These are phyloP conservation scores for Sarcophaga bullata DNA, from an alignment of 1,140 invertebrate species.

Conservation along the genomic window DNA sequence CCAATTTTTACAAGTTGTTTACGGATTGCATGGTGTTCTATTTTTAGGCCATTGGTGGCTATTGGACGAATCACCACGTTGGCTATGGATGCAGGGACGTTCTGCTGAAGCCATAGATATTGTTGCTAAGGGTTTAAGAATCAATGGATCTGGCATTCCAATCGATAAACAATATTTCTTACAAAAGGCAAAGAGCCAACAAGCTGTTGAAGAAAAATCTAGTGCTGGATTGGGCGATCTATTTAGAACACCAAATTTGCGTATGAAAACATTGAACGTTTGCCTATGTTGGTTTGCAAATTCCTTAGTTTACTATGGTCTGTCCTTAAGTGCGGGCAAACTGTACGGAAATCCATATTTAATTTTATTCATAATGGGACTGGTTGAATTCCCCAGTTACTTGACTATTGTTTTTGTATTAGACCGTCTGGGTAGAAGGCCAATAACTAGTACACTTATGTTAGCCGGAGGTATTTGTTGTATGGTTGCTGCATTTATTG, in stretches of 20 bases:
- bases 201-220: conserved; percentile 65
- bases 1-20: conserved; percentile 79
- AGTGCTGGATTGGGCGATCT: conserved; percentile 73
- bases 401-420: conserved; percentile 76
- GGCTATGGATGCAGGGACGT: conserved; percentile 84
- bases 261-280: conserved; percentile 82
- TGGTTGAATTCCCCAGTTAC: conserved; percentile 87
- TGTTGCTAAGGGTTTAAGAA: conserved; percentile 76
- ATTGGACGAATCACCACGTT: conserved; percentile 86
- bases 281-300: conserved; percentile 90
- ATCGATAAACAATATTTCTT: conserved; percentile 74
- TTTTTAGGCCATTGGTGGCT: conserved; percentile 85
- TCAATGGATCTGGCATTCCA: conserved; percentile 73
- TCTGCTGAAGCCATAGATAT: conserved; percentile 77
- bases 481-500: conserved; percentile 73
- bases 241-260: conserved; percentile 81
- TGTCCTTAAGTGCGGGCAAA: conserved; percentile 81
- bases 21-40: conserved; percentile 79
- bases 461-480: conserved; percentile 78
- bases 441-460: conserved; percentile 78
- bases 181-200: conserved; percentile 70
- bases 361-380: conserved; percentile 81
- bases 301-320: conserved; percentile 86
- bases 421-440: conserved; percentile 77
- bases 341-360: conserved; percentile 85